Evolutionary conservation across 2,113 vertebrate species (phyloP), one percentile per base, ranked within the genome.

Genomic region (Clinocottus analis): DNA sequence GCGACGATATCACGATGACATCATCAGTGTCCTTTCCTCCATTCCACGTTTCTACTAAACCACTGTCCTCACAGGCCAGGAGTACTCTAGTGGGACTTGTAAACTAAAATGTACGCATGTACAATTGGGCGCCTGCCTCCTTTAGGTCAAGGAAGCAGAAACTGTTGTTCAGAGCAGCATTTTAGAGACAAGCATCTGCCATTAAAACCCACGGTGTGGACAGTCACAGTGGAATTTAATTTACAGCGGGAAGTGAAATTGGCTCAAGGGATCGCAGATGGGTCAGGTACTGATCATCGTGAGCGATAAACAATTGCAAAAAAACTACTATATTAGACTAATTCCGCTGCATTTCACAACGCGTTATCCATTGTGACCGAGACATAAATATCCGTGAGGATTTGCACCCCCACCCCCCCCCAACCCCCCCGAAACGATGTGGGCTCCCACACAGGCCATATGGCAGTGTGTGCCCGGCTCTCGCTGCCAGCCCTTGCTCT

Each of bases 361-460:
- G 77, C 77, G 65, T 80, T 27, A 27, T 79, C 77, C 60, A 74
- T 72, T 77, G 79, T 83, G 70, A 76, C 58, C 9, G 53, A 63
- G 76, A 75, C 84, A 84, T 84, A 88, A 90, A 90, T 90, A 90
- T 92, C 74, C 88, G 87, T 89, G 92, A 93, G 92, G 94, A 90
- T 93, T 11, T n/a, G 68, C 77, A 33, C 39, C 39, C 39, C 39
- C 39, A 13, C 39, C 43, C 71, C 85, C 87, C 76, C 71, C n/a
- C n/a, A n/a, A n/a, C n/a, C n/a, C n/a, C n/a, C n/a, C n/a, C n/a
- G n/a, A 61, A 80, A 84, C 41, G 61, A 90, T 90, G 88, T 91
- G 88, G 90, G 63, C 79, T 89, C 91, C 89, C 89, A 87, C 91
- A 85, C 88, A 79, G 89, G 91, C 93, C 93, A 95, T 94, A 94